phyloP scores from a whole-genome alignment of 2,113 vertebrate species.

The Mastomys natalensis region DNA sequence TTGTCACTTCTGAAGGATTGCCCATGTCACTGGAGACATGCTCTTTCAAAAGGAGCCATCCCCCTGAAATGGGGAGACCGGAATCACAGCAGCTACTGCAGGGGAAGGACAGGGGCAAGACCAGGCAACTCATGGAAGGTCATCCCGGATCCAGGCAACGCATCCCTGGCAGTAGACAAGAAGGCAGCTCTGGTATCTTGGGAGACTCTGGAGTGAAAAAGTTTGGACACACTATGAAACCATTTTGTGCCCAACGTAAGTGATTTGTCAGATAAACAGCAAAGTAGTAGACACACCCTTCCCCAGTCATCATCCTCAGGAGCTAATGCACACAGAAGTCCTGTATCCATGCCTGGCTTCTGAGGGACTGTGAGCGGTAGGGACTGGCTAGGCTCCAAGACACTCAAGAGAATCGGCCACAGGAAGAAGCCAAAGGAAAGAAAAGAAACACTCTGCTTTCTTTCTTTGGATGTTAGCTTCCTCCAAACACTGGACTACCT shows the following conservation, averaged over 20 bases:
- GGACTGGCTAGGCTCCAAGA: background rate
- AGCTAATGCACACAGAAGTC: background rate
- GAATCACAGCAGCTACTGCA: background rate
- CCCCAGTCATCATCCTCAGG: background rate
- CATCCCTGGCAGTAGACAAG: background rate
- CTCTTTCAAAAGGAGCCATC: background rate
- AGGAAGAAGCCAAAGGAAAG: background rate
- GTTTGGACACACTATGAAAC: background rate
- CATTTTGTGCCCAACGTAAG: background rate
- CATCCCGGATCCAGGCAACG: background rate
- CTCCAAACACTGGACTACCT: background rate
- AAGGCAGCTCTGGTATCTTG: background rate
- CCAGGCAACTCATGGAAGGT: background rate
- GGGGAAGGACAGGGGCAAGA: background rate
- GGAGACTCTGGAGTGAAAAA: background rate
- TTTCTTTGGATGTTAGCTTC: background rate
- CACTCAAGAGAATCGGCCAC: background rate
- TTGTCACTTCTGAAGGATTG: slow-evolving; percentile 67
- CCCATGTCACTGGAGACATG: slow-evolving; percentile 8
- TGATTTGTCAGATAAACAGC: background rate
- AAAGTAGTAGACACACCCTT: background rate
- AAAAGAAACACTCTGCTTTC: background rate
- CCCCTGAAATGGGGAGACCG: background rate
- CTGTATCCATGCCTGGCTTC: background rate
- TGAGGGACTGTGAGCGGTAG: background rate